These are phyloP conservation scores for Chorisops tibialis DNA, from an alignment of 2,888 invertebrate genomes.

Conservation along the genomic window DNA sequence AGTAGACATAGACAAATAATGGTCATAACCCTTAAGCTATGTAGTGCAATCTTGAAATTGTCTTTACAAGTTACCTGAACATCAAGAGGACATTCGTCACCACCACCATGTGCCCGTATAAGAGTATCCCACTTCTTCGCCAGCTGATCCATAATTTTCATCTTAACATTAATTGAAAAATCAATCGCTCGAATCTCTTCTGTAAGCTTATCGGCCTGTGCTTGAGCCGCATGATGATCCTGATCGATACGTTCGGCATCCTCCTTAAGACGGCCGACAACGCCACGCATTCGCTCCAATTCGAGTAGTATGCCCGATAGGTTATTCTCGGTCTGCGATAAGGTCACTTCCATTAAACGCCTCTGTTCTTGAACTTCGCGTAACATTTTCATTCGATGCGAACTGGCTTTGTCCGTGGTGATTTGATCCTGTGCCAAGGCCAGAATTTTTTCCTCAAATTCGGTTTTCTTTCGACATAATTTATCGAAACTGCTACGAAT, in stretches of 20 bases:
- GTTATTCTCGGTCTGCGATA: conserved; percentile 57
- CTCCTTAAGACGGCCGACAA: conserved; percentile 38
- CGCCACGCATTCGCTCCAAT: conserved; percentile 48
- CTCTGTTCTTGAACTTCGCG: conserved; percentile 52
- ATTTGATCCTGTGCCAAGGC: conserved; percentile 64
- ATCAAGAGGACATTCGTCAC: conserved; percentile 38
- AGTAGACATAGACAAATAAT: too few relatives aligned
- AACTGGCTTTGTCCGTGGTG: conserved; percentile 65
- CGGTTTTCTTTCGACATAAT: conserved; percentile 55
- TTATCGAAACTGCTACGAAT: conserved; percentile 54
- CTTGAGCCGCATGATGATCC: conserved; percentile 49
- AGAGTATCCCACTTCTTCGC: conserved; percentile 56
- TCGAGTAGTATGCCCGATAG: conserved; percentile 52
- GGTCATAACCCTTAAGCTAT: background rate
- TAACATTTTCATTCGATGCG: conserved; percentile 52
- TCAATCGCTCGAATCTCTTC: conserved; percentile 54
- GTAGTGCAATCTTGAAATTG: background rate
- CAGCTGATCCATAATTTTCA: conserved; percentile 54
- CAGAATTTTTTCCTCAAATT: conserved; percentile 64
- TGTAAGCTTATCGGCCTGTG: conserved; percentile 51
- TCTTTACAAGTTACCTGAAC: conserved; percentile 31
- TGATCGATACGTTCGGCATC: conserved; percentile 40
- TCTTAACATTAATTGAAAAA: conserved; percentile 53
- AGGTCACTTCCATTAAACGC: conserved; percentile 48
- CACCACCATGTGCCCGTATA: conserved; percentile 53